Conservation (phyloP, 2,797 vertebrate genomes). For the Mycteria americana region DNA sequence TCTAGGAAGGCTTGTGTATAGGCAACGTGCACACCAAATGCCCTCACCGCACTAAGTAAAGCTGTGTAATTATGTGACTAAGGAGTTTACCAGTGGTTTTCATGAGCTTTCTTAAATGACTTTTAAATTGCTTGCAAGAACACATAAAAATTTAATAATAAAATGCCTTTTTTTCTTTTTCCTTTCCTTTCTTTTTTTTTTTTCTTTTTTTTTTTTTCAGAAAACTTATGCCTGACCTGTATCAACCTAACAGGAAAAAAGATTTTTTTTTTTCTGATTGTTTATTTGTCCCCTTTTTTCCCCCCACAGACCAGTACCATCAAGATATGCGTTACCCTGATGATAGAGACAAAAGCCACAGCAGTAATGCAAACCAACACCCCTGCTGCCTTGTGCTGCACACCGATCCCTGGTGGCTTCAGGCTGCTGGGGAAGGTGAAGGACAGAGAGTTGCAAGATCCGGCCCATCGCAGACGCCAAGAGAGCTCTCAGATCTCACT, state of each 20-base stretch:
- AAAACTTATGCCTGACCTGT: neutral
- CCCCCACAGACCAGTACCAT: no score
- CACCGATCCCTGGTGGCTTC: accelerated
- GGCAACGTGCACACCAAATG: accelerated
- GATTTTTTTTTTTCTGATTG: neutral
- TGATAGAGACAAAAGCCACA: neutral
- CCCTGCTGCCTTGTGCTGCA: accelerated
- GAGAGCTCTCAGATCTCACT: neutral
- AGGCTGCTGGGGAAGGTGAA: neutral
- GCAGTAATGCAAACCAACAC: neutral
- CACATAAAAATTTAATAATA: neutral
- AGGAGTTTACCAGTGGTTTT: neutral
- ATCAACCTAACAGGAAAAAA: neutral
- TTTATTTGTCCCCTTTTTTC: neutral
- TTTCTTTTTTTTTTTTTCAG: no score
- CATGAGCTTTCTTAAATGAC: neutral
- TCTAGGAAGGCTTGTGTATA: no score
- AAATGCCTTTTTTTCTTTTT: neutral
- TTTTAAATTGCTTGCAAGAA: neutral
- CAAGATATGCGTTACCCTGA: accelerated
- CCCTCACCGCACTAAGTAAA: accelerated
- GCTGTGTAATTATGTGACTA: neutral
- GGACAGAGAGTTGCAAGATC: neutral
- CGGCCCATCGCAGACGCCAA: accelerated
- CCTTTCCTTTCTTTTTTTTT: neutral